Conservation (phyloP, 2,797 vertebrate genomes). For the Leuciscus waleckii region DNA sequence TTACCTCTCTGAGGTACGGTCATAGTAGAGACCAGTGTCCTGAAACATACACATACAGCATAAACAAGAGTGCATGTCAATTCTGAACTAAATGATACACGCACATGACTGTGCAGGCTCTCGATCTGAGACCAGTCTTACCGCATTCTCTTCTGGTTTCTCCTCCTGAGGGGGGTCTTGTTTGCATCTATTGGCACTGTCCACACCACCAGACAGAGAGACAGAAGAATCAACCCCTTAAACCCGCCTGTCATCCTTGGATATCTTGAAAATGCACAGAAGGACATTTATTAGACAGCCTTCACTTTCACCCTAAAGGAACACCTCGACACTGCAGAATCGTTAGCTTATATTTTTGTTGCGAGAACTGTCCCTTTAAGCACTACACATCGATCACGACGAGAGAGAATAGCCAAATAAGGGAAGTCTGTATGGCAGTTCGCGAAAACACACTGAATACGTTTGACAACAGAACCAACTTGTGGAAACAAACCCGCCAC, state of each 20-base stretch:
- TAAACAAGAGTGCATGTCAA: not conserved
- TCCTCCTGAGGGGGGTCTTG: conserved; percentile 67
- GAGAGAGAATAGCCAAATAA: not conserved
- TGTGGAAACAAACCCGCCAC: not conserved
- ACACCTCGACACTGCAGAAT: not conserved
- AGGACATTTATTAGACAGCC: not conserved
- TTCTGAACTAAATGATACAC: not conserved
- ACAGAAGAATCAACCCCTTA: conserved; percentile 72
- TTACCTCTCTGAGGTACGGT: conserved; percentile 90
- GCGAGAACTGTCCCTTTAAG: not conserved
- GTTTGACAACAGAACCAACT: conserved; percentile 2
- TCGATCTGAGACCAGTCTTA: conserved; percentile 49
- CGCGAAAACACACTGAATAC: not conserved
- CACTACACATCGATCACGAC: not conserved
- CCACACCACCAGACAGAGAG: conserved; percentile 65
- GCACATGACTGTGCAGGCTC: no score
- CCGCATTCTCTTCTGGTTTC: conserved; percentile 76
- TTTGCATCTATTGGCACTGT: conserved; percentile 78
- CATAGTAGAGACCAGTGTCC: conserved; percentile 93
- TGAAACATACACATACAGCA: conserved; percentile 56
- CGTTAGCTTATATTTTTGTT: not conserved
- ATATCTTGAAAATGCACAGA: not conserved
- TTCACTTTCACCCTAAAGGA: not conserved
- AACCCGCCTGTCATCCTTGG: conserved; percentile 71
- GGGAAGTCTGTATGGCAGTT: not conserved